A percentile compares a stretch with the other conserved stretches of the same genome.
These are phyloP conservation scores for Chaetodon auriga DNA, from an alignment of 2,113 vertebrate species.

Conservation along the genomic window DNA sequence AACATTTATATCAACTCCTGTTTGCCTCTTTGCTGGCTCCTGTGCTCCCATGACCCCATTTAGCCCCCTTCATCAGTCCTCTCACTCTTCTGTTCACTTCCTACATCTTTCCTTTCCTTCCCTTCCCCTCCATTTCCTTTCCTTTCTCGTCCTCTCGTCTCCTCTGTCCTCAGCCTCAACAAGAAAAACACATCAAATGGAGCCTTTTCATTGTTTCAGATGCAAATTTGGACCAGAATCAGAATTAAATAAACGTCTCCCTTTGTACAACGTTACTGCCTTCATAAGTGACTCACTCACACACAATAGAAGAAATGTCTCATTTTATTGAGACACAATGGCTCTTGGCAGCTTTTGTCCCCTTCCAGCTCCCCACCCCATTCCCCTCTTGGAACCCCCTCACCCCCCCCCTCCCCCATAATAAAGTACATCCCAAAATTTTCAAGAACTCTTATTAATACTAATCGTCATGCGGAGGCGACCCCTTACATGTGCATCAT, in stretches of 20 bases:
- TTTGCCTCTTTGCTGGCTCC: neutral
- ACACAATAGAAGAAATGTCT: conserved; percentile 83
- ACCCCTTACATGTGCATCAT: conserved; percentile 81
- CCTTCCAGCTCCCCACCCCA: conserved; percentile 67
- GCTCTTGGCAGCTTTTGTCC: conserved; percentile 85
- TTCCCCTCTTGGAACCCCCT: conserved; percentile 29
- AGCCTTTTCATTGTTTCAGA: conserved; percentile 78
- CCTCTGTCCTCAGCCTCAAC: conserved; percentile 14
- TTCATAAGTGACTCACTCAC: conserved; percentile 83
- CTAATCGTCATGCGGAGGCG: conserved; percentile 83
- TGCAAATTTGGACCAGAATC: conserved; percentile 80
- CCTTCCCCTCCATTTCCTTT: neutral
- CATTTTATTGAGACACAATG: conserved; percentile 86
- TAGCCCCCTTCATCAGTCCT: neutral
- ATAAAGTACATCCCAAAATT: conserved; percentile 76
- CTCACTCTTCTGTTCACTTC: neutral
- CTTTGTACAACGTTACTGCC: conserved; percentile 79
- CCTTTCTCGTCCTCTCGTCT: neutral
- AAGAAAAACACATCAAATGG: conserved; percentile 61
- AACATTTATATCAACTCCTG: neutral
- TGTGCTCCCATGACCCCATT: neutral
- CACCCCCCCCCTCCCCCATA: conserved; percentile 43
- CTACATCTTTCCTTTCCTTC: neutral
- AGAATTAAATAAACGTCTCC: conserved; percentile 80
- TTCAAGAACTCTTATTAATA: conserved; percentile 85